These are phyloP conservation scores for Apamea epomidion DNA, from an alignment of 2,888 invertebrate species.

Conservation along the genomic window DNA sequence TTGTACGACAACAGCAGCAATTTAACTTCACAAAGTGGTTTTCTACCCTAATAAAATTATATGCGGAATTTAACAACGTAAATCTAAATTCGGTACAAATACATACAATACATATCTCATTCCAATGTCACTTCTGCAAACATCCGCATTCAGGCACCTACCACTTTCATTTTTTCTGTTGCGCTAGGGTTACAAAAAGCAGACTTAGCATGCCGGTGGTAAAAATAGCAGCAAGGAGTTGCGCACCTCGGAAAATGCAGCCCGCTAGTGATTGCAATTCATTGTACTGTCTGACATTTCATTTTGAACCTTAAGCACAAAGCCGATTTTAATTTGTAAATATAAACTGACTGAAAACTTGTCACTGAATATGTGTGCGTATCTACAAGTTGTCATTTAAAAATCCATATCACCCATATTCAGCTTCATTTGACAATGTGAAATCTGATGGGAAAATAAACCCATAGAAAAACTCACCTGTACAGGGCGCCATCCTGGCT, in stretches of 20 bases:
- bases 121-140: background rate
- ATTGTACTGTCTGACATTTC: constrained; percentile 40
- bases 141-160: background rate
- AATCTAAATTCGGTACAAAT: background rate
- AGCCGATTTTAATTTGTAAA: constrained; percentile 26
- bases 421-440: constrained; percentile 5
- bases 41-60: background rate
- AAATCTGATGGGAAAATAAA: constrained; percentile 41
- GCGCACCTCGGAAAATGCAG: constrained; percentile 65
- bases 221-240: constrained; percentile 60
- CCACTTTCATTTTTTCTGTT: background rate
- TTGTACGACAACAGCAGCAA: constrained; percentile 23
- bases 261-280: constrained; percentile 55
- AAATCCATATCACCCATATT: background rate
- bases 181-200: constrained; percentile 30
- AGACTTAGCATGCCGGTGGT: constrained; percentile 20
- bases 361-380: background rate
- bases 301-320: constrained; percentile 57
- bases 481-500: constrained; percentile 87
- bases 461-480: constrained; percentile 81
- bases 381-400: constrained; percentile 25
- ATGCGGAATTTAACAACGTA: background rate
- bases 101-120: background rate
- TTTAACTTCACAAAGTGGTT: constrained; percentile 30
- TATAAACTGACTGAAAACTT: constrained; percentile 7